phyloP scores from a whole-genome alignment of 30 jellyfish, hydroid and myxozoan genomes.

The Cassiopea andromeda region DNA sequence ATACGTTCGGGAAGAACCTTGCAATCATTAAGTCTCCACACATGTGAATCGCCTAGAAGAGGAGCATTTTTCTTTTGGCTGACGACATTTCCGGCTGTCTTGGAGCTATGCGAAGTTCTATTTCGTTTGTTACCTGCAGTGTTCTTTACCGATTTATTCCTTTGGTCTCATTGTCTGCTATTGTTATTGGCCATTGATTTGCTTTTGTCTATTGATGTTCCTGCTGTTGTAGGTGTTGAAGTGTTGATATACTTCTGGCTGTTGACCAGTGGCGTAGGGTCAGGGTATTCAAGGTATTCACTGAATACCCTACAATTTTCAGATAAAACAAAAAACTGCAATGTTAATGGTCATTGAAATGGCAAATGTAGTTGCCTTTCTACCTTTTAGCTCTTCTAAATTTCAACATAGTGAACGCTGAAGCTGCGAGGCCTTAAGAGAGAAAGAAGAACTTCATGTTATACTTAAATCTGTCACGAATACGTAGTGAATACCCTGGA shows the following conservation, averaged over 20 bases:
- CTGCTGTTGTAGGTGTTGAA: not conserved
- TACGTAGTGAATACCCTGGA: too few relatives aligned
- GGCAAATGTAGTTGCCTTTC: too few relatives aligned
- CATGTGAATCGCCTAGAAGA: not conserved
- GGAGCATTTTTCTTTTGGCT: not conserved
- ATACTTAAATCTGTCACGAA: too few relatives aligned
- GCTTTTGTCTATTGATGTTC: not conserved
- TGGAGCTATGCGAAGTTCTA: not conserved
- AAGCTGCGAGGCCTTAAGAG: too few relatives aligned
- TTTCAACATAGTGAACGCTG: too few relatives aligned
- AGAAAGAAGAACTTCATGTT: too few relatives aligned
- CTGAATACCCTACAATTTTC: too few relatives aligned
- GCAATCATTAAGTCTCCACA: not conserved
- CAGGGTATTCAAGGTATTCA: too few relatives aligned
- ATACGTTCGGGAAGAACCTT: not conserved
- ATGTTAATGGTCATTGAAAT: too few relatives aligned
- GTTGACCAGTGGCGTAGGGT: not conserved
- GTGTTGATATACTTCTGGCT: not conserved
- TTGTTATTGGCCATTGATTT: not conserved
- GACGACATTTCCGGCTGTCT: not conserved
- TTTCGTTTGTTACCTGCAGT: not conserved
- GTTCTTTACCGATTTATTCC: not conserved
- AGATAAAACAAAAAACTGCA: too few relatives aligned
- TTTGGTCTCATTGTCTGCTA: not conserved
- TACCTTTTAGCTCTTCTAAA: too few relatives aligned